phyloP scores from a whole-genome alignment of 2,888 invertebrate species.

The Xestia sexstrigata region DNA sequence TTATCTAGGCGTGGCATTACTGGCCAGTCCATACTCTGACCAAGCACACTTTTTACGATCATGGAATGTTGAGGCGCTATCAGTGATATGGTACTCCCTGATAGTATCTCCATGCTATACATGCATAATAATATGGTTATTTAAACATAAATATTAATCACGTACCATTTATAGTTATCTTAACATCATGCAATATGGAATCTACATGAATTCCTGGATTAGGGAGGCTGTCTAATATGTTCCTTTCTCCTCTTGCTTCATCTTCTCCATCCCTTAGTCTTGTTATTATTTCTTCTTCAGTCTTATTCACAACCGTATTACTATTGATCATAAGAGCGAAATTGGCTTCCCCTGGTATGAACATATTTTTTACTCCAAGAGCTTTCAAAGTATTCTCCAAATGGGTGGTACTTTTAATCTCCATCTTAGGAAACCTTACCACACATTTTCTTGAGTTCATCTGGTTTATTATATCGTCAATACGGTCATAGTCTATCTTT shows the following conservation, averaged over 20 bases:
- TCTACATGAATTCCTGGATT: constrained; percentile 92
- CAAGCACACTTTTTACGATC: background rate
- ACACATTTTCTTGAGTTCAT: constrained; percentile 88
- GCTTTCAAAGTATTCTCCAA: constrained; percentile 89
- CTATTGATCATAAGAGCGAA: constrained; percentile 91
- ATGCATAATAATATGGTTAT: background rate
- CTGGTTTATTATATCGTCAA: constrained; percentile 87
- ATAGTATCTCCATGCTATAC: background rate
- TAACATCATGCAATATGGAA: constrained; percentile 92
- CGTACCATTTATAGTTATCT: constrained; percentile 90
- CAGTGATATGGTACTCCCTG: too few species aligned
- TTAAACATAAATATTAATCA: background rate
- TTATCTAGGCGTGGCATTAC: background rate
- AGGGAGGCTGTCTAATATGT: constrained; percentile 75
- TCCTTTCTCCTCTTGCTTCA: constrained; percentile 67
- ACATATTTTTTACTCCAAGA: constrained; percentile 92
- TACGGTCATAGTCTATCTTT: constrained; percentile 83
- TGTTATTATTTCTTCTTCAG: constrained; percentile 74
- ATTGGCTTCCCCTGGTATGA: constrained; percentile 91
- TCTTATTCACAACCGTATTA: constrained; percentile 68
- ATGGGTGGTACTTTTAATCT: constrained; percentile 91
- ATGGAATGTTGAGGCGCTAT: background rate
- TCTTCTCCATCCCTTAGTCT: constrained; percentile 70
- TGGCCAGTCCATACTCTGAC: background rate
- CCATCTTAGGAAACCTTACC: constrained; percentile 93